These are phyloP conservation scores for Dromaius novaehollandiae DNA, from an alignment of 2,113 vertebrate genomes.

Conservation along the genomic window DNA sequence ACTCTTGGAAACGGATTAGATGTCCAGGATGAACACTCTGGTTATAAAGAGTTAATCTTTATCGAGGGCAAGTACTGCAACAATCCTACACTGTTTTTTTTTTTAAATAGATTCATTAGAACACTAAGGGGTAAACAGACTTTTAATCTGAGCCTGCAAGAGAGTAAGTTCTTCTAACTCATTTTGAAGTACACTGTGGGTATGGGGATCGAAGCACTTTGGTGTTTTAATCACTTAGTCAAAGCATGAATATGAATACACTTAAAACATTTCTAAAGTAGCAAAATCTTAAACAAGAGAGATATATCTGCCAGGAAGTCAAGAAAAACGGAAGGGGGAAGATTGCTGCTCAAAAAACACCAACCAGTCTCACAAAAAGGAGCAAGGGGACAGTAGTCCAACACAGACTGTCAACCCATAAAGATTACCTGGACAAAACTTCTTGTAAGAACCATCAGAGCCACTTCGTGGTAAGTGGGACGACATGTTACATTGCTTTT, in stretches of 20 bases:
- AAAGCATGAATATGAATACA: not conserved
- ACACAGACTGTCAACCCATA: not conserved
- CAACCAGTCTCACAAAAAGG: not conserved
- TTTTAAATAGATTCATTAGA: not conserved
- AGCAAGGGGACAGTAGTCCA: not conserved
- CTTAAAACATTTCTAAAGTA: not conserved
- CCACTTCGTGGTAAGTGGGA: not conserved
- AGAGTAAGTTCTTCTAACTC: not conserved
- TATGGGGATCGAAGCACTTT: not conserved
- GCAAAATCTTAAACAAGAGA: not conserved
- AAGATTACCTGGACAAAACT: not conserved
- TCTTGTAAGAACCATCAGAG: not conserved
- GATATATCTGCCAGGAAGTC: not conserved
- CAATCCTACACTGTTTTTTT: not conserved
- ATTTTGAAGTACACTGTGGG: not conserved
- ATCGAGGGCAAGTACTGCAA: not conserved
- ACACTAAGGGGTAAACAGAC: not conserved
- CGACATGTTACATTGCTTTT: not conserved
- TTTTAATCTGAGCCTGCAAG: not conserved
- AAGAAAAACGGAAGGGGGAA: not conserved
- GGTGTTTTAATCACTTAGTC: not conserved
- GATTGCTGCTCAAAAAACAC: not conserved
- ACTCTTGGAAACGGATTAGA: not conserved
- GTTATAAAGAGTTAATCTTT: not conserved
- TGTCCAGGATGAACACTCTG: not conserved